Base-by-base conservation (phyloP, 2,888 invertebrate species). In the Dicyrtoma fusca region DNA sequence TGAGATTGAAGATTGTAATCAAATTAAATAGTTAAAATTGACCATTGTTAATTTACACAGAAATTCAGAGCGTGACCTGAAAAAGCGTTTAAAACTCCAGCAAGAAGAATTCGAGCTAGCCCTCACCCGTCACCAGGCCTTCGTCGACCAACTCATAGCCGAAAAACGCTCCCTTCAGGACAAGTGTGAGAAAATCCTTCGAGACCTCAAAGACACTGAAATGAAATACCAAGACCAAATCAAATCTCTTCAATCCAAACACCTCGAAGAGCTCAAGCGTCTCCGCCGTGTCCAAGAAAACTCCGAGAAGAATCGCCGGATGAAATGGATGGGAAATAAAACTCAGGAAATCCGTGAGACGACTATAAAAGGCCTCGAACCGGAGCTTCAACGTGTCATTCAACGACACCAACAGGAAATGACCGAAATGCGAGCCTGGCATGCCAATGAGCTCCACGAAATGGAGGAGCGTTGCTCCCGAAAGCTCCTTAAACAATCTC, bases 361-460 rank as follows among this genome's bases (percentile, higher is more conserved):
- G 81, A 93, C 94, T 4, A 91, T 94, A 0, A 93, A 92, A 85
- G 92, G 93, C 0, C 83, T 94, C n/a, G 93, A 94, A 83, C 89
- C 91, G 0, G 94, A 94, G 83, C 86, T 94, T 2, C 88, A 91
- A 25, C 89, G 88, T 80, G 91, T 94, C 89, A 89, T 90, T 44
- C 88, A 88, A 21, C 86, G 89, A 1, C 91, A 91, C 82, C 88
- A 89, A 81, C 87, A 88, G 69, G 89, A 89, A 81, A 83, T 92
- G 71, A 85, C 89, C 0, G 90, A 92, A 79, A 86, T 92, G 81
- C 84, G 90, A 14, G 87, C 88, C 0, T 85, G 88, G 68, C 90
- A 90, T 82, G 88, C 89, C 77, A 86, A 88, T 55, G 89, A 89
- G 79, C 86, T 92, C 1, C 87, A 88, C 65, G 90, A 90, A 74